Percentiles rank a stretch among this genome's conserved stretches.
Conservation (phyloP, 2,113 vertebrate genomes). For the Psammodynastes pulverulentus region DNA sequence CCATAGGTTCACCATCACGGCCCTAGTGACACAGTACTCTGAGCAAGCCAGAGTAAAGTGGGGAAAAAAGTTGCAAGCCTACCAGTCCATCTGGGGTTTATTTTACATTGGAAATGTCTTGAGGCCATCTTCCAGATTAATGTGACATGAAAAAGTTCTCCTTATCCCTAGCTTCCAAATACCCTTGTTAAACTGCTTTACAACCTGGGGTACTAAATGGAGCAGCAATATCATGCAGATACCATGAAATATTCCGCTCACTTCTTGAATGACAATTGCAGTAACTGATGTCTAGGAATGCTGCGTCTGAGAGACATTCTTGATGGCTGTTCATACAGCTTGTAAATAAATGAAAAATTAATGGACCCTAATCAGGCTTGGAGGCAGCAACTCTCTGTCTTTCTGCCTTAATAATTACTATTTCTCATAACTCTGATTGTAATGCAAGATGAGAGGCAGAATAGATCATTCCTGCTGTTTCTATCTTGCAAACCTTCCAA, state of each 20-base stretch:
- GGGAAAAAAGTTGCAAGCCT: background rate
- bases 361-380: background rate
- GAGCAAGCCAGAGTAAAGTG: background rate
- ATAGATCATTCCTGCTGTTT: background rate
- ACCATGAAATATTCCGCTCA: background rate
- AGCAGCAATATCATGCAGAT: background rate
- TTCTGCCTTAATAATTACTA: background rate
- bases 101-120: background rate
- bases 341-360: background rate
- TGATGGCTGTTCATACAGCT: background rate
- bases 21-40: background rate
- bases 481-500: background rate
- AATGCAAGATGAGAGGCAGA: background rate
- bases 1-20: too few relatives aligned
- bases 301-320: background rate
- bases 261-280: background rate
- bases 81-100: background rate
- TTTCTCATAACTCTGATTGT: background rate
- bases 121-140: background rate
- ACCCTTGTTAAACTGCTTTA: background rate
- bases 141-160: background rate
- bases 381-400: background rate
- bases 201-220: background rate
- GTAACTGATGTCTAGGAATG: background rate
- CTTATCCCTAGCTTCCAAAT: background rate